Percentiles rank a stretch among this genome's conserved stretches.
Conservation (phyloP, 2,113 vertebrate genomes). For the Takifugu bimaculatus region DNA sequence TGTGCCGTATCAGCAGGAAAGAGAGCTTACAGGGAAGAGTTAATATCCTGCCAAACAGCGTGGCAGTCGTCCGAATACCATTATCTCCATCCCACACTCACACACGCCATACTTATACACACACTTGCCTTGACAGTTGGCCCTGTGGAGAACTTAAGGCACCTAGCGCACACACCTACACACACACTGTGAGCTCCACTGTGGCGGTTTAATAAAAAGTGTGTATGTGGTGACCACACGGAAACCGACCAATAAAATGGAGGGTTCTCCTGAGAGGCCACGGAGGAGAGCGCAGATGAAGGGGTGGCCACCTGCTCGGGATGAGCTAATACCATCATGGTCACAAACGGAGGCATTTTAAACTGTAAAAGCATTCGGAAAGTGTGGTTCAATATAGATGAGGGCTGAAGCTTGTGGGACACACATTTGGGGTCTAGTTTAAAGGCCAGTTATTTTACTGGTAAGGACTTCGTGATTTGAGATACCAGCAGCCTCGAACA, state of each 20-base stretch:
- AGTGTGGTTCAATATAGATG: background rate
- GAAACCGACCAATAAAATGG: slow-evolving; percentile 25
- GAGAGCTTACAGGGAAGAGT: slow-evolving; percentile 52
- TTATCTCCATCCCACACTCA: slow-evolving; percentile 40
- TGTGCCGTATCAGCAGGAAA: slow-evolving; percentile 38
- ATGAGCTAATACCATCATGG: slow-evolving; percentile 8
- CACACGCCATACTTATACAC: slow-evolving; percentile 12
- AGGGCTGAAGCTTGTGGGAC: background rate
- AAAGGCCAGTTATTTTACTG: too few species aligned
- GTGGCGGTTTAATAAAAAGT: slow-evolving; percentile 29
- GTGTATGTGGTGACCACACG: slow-evolving; percentile 39
- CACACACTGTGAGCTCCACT: slow-evolving; percentile 19
- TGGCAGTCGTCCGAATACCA: slow-evolving; percentile 40
- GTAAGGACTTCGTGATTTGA: too few species aligned
- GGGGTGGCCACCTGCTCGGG: slow-evolving; percentile 38
- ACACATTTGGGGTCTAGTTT: background rate
- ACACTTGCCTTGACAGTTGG: slow-evolving; percentile 28
- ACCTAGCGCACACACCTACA: slow-evolving; percentile 1
- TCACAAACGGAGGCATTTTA: slow-evolving; percentile 8
- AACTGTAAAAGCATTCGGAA: background rate
- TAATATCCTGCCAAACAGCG: slow-evolving; percentile 59
- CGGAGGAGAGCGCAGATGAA: slow-evolving; percentile 10
- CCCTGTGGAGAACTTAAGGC: slow-evolving; percentile 36
- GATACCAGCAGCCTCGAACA: too few species aligned
- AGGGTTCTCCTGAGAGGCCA: slow-evolving; percentile 11